Evolutionary conservation across 2,797 vertebrate genomes (phyloP).

Genomic region (Pelobates cultripes): DNA sequence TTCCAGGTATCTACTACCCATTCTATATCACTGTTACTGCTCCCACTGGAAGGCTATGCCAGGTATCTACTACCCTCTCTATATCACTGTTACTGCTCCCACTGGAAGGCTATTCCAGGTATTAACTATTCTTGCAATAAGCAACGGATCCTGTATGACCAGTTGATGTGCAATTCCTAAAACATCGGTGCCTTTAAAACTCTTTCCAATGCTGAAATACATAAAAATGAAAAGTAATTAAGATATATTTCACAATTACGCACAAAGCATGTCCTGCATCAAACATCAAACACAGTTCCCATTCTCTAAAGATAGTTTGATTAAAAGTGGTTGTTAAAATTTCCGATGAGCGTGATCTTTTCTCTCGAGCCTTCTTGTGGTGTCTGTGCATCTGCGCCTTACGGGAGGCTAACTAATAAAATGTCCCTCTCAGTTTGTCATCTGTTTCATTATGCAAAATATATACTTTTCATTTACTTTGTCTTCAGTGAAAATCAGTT

Average conservation of each 20-base stretch:
- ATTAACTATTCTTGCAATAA: no score
- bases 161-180: no score
- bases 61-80: no score
- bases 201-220: not conserved
- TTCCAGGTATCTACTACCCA: no score
- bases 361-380: conserved; percentile 49
- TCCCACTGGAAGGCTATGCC: no score
- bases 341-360: conserved; percentile 71
- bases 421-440: conserved; percentile 73
- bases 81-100: no score
- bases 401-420: conserved; percentile 75
- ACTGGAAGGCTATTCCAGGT: no score
- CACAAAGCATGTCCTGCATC: conserved; percentile 53
- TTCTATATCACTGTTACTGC: no score
- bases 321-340: conserved; percentile 70
- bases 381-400: conserved; percentile 63
- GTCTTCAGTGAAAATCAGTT: conserved; percentile 67
- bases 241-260: conserved; percentile 58
- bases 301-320: conserved; percentile 53
- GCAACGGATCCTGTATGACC: no score
- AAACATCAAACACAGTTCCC: conserved; percentile 60
- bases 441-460: conserved; percentile 79
- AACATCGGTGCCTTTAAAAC: not conserved
- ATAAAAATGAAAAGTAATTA: conserved; percentile 33
- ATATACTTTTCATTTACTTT: conserved; percentile 75